phyloP scores from a whole-genome alignment of 1,140 invertebrate genomes.

The Papilio dardanus region DNA sequence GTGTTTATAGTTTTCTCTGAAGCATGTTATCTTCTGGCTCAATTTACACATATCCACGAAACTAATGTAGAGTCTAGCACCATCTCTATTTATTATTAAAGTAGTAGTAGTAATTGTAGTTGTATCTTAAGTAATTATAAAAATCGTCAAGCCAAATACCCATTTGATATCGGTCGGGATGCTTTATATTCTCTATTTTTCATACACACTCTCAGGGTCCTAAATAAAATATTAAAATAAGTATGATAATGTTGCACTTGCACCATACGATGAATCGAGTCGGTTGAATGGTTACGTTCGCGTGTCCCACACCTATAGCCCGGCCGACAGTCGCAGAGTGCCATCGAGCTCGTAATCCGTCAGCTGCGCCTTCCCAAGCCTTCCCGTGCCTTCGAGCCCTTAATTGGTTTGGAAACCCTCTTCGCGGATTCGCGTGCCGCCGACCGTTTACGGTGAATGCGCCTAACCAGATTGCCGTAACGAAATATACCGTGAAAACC shows the following conservation, averaged over 20 bases:
- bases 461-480: conserved; percentile 80
- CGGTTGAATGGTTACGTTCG: conserved; percentile 53
- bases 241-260: conserved; percentile 16
- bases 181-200: no score
- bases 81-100: no score
- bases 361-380: conserved; percentile 74
- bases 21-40: neutral
- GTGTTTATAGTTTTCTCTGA: neutral
- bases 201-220: no score
- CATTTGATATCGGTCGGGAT: no score
- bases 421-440: conserved; percentile 74
- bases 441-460: conserved; percentile 70
- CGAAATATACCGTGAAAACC: conserved; percentile 72
- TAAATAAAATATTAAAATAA: neutral
- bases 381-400: conserved; percentile 68
- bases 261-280: conserved; percentile 17
- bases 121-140: no score
- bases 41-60: no score
- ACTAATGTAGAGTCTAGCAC: no score
- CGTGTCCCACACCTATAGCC: conserved; percentile 68
- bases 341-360: conserved; percentile 78
- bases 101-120: no score
- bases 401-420: conserved; percentile 81
- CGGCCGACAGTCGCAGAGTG: conserved; percentile 67
- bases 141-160: no score